A percentile compares a stretch with the other conserved stretches of the same genome.
These are phyloP conservation scores for Dysidea cf. avara DNA, from an alignment of 37 sponge, comb jelly and placozoan genomes.

Conservation along the genomic window DNA sequence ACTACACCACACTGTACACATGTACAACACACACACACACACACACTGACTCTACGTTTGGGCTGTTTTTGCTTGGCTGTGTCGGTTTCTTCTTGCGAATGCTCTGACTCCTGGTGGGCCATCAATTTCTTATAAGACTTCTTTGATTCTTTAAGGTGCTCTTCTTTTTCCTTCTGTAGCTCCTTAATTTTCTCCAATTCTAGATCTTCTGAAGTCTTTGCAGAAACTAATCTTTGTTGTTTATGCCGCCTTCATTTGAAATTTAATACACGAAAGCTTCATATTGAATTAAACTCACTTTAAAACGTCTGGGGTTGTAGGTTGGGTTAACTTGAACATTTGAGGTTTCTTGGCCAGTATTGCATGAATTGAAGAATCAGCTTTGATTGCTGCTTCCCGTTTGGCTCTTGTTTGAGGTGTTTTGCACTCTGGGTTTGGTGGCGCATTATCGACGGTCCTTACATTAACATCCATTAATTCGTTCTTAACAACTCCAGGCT, in stretches of 20 bases:
- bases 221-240: background rate
- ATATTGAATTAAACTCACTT: conserved; percentile 11
- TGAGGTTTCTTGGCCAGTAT: background rate
- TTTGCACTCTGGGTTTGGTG: too few species aligned
- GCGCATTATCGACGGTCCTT: too few species aligned
- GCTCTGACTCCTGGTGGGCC: too few species aligned
- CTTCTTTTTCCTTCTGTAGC: conserved; percentile 33
- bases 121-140: conserved; percentile 49
- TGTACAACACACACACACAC: too few species aligned
- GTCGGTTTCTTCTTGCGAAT: too few species aligned
- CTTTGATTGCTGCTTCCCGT: conserved; percentile 13
- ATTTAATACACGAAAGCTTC: background rate
- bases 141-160: conserved; percentile 33
- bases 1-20: too few species aligned
- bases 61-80: too few species aligned
- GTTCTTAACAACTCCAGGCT: background rate
- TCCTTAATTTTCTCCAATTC: conserved; percentile 65
- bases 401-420: too few species aligned
- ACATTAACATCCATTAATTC: too few species aligned
- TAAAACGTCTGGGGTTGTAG: conserved; percentile 12
- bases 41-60: too few species aligned
- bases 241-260: background rate
- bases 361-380: conserved; percentile 1
- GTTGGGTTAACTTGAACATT: background rate
- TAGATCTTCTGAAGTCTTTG: conserved; percentile 51